Conservation (phyloP, 2,888 invertebrate genomes). For the Melitaea athalia region DNA sequence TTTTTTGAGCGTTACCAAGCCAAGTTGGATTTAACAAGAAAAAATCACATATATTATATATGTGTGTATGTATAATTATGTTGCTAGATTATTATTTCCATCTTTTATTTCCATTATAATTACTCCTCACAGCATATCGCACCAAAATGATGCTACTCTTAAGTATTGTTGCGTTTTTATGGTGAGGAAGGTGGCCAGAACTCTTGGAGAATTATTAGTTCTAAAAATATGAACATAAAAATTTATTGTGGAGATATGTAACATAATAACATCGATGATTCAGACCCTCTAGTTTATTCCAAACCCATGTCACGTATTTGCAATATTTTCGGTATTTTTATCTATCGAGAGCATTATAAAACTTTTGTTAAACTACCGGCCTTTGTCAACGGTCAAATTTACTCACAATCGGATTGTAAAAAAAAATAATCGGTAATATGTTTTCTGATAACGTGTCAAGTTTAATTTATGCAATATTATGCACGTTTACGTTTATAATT, state of each 20-base stretch:
- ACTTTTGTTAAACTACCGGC: conserved; percentile 2
- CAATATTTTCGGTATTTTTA: conserved; percentile 21
- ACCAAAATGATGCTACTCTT: too few relatives aligned
- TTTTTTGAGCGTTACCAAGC: too few relatives aligned
- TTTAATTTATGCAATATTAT: too few relatives aligned
- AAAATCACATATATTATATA: too few relatives aligned
- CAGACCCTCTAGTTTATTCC: conserved; percentile 5
- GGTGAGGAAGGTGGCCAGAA: too few relatives aligned
- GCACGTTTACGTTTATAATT: too few relatives aligned
- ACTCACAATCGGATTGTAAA: too few relatives aligned
- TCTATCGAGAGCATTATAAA: conserved; percentile 8
- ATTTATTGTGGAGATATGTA: conserved; percentile 5
- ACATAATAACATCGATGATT: not conserved
- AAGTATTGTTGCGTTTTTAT: too few relatives aligned
- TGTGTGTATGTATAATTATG: too few relatives aligned
- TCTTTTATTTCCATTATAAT: not conserved
- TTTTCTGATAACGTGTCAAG: too few relatives aligned
- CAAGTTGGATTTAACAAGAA: too few relatives aligned
- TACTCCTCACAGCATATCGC: not conserved
- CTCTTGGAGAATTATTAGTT: not conserved
- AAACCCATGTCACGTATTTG: conserved; percentile 23
- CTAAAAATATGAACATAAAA: not conserved
- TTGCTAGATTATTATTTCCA: not conserved
- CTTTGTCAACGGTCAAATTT: not conserved
- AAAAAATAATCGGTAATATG: too few relatives aligned